Evolutionary conservation across 2,113 vertebrate genomes (phyloP).

Genomic region (Lagenorhynchus albirostris): DNA sequence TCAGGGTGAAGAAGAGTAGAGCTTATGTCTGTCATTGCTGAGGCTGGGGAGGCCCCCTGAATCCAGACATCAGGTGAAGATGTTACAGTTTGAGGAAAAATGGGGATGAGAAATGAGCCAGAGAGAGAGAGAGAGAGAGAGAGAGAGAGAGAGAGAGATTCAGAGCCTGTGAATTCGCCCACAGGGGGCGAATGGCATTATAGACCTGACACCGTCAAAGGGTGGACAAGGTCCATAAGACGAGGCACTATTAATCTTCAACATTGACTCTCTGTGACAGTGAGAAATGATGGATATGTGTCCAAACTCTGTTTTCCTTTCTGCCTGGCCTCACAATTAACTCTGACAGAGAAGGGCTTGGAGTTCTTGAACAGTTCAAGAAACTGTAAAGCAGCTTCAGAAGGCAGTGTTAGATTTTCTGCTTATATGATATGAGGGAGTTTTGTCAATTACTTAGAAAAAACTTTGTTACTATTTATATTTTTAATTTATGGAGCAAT

Average conservation of each 20-base stretch:
- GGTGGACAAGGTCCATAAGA: fast-evolving
- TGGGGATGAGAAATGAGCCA: background rate
- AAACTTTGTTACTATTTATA: background rate
- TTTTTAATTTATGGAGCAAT: background rate
- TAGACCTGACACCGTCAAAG: background rate
- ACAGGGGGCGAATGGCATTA: background rate
- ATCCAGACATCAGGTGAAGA: background rate
- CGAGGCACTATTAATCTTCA: fast-evolving
- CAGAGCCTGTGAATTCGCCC: fast-evolving
- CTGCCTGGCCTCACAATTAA: background rate
- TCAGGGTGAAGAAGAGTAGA: background rate
- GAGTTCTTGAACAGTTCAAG: background rate
- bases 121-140: background rate
- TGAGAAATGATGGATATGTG: background rate
- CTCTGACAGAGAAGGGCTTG: background rate
- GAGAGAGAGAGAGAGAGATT: background rate
- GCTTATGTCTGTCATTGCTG: background rate
- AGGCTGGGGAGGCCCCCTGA: background rate
- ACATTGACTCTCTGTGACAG: background rate
- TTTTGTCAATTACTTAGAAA: background rate
- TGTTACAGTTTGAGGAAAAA: background rate
- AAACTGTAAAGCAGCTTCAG: background rate
- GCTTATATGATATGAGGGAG: background rate
- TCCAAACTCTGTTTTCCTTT: background rate
- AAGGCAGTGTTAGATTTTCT: background rate